Evolutionary conservation across 2,888 invertebrate species (phyloP), one percentile per base, ranked within the genome.

Genomic region (Priocnemis perturbator): DNA sequence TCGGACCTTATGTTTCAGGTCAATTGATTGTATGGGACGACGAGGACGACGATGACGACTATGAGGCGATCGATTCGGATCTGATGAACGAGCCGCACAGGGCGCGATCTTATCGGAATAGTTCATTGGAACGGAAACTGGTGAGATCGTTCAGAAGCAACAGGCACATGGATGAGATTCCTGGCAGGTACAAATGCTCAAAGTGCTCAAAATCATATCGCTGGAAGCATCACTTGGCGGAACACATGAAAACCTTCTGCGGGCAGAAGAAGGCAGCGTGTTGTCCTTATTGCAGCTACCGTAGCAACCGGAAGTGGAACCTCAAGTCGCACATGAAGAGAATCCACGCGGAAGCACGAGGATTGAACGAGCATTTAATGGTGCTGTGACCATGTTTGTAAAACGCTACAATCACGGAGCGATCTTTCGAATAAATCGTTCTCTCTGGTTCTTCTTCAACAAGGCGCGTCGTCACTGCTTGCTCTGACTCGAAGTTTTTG

Each of bases 241-340:
- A 83, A 44, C 87, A 87, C 64, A 74, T 86, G 44, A 87, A 84
- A 59, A 78, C 83, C 17, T 87, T 79, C 17, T 88, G 88, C 67
- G 87, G 87, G 0, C 78, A 82, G 53, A 80, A 71, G 5, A 86
- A 85, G 58, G 73, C 77, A 50, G 81, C 85, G 59, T 78, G 83
- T 19, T 88, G 88, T 11, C 83, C 84, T 2, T 79, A 84, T 47
- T 88, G 88, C 68, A 87, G 91, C 81, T 94, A 94, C 90, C 92
- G 92, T 88, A 94, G 85, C 20, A 84, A 93, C 89, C 93, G 94
- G 82, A 92, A 94, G 81, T 92, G 93, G 90, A 94, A 94, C 89
- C 93, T 94, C 81, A 93, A 92, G 88, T 93, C 93, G 83, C 94
- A 94, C 88, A 91, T 94, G 83, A 92, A 91, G 87, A 89, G 90